Conservation (phyloP, 2,113 vertebrate genomes). For the Hemicordylus capensis region DNA sequence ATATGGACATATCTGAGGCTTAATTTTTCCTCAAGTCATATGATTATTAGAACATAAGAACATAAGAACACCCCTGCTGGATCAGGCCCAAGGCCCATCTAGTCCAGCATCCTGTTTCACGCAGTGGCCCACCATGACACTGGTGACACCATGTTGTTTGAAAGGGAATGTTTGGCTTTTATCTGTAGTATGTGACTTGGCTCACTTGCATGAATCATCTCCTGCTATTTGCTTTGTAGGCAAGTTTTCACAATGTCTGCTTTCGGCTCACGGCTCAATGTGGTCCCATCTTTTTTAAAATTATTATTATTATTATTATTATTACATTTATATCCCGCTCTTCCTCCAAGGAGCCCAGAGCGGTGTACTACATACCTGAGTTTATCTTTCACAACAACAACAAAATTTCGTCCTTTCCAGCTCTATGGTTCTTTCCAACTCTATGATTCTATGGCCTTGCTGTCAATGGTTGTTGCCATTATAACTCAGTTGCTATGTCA, state of each 20-base stretch:
- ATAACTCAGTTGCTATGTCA: neutral
- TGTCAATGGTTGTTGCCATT: neutral
- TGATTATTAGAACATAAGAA: too few relatives aligned
- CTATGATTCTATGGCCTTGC: neutral
- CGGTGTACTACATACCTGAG: too few relatives aligned
- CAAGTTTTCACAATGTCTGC: neutral
- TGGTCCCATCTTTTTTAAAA: neutral
- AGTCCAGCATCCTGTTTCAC: too few relatives aligned
- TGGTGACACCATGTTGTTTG: neutral
- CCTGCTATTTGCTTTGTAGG: neutral
- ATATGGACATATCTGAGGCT: neutral
- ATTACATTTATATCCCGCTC: too few relatives aligned
- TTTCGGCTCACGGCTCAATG: too few relatives aligned
- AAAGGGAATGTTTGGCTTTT: neutral
- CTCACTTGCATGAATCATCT: neutral
- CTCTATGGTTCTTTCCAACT: neutral
- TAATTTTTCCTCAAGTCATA: neutral
- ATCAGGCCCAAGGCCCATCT: too few relatives aligned
- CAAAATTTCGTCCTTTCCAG: too few relatives aligned
- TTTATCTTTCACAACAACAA: too few relatives aligned
- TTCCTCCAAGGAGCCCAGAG: too few relatives aligned
- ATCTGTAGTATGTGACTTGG: neutral
- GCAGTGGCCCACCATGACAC: too few relatives aligned
- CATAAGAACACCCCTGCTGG: too few relatives aligned
- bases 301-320: too few relatives aligned